A percentile compares a stretch with the other conserved stretches of the same genome.
These are phyloP conservation scores for Thymelicus acteon DNA, from an alignment of 2,888 invertebrate genomes.

Conservation along the genomic window DNA sequence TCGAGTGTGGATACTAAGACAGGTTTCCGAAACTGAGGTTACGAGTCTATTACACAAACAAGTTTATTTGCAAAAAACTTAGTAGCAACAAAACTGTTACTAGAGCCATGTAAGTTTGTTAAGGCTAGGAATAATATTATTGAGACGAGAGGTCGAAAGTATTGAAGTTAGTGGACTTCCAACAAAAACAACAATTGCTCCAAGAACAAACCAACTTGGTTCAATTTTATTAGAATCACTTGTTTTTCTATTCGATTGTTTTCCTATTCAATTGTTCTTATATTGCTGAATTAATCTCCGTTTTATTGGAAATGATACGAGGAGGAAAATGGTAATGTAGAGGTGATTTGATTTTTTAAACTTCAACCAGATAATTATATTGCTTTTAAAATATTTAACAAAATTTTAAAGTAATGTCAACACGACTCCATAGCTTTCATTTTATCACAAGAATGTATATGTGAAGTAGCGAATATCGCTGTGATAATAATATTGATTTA, in stretches of 20 bases:
- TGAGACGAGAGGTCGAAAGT: constrained; percentile 33
- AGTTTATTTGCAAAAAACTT: constrained; percentile 12
- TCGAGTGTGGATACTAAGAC: too few species aligned
- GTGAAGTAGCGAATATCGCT: constrained; percentile 48
- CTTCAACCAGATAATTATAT: not conserved
- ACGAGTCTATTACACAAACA: too few species aligned
- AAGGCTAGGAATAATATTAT: constrained; percentile 33
- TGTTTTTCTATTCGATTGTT: constrained; percentile 37
- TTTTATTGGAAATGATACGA: too few species aligned
- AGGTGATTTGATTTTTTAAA: too few species aligned
- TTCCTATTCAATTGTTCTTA: constrained; percentile 25
- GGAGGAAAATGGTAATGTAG: too few species aligned
- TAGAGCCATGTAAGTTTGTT: constrained; percentile 35
- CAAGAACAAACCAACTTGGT: constrained; percentile 28
- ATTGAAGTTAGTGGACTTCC: constrained; percentile 36
- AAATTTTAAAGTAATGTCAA: not conserved
- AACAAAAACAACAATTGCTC: constrained; percentile 36
- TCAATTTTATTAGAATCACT: constrained; percentile 26
- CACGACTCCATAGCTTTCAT: constrained; percentile 44
- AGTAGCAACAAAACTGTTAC: constrained; percentile 7
- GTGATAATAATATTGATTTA: constrained; percentile 60
- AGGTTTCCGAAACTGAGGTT: too few species aligned
- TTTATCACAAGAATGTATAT: constrained; percentile 45
- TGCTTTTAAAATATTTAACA: not conserved
- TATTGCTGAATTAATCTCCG: not conserved